Evolutionary conservation across 1,140 invertebrate species (phyloP).

Genomic region (Atopsyche davidsoni): DNA sequence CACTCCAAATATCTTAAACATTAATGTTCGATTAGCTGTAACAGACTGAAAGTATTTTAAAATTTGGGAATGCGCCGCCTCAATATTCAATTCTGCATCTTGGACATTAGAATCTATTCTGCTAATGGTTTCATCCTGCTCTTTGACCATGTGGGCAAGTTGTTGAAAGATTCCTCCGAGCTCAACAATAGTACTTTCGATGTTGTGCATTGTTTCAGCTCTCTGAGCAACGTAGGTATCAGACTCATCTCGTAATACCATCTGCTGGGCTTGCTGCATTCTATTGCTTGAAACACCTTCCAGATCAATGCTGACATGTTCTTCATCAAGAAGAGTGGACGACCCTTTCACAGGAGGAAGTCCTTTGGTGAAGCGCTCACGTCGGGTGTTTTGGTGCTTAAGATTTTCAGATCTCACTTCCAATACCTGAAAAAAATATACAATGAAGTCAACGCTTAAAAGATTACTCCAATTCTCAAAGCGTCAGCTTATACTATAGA

Average conservation of each 20-base stretch:
- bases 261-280: conserved; percentile 53
- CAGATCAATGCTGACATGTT: conserved; percentile 72
- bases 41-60: conserved; percentile 98
- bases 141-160: conserved; percentile 97
- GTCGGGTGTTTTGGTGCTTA: conserved; percentile 87
- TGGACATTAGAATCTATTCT: conserved; percentile 97
- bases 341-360: conserved; percentile 64
- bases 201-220: conserved; percentile 97
- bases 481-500: no score
- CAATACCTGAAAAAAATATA: conserved; percentile 55
- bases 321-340: conserved; percentile 54
- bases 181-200: conserved; percentile 98
- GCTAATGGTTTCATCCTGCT: conserved; percentile 98
- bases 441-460: no score
- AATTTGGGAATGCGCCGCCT: conserved; percentile 95
- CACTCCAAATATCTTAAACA: conserved; percentile 99
- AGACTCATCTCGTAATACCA: conserved; percentile 74
- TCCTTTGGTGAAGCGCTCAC: conserved; percentile 90
- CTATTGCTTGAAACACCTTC: conserved; percentile 45
- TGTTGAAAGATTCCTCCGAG: conserved; percentile 98
- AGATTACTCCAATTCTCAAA: no score
- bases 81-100: conserved; percentile 92
- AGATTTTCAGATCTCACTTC: conserved; percentile 89
- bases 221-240: conserved; percentile 87
- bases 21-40: conserved; percentile 95